Conservation (phyloP, 2,888 invertebrate genomes). For the Rhagophthalmus giganteus region DNA sequence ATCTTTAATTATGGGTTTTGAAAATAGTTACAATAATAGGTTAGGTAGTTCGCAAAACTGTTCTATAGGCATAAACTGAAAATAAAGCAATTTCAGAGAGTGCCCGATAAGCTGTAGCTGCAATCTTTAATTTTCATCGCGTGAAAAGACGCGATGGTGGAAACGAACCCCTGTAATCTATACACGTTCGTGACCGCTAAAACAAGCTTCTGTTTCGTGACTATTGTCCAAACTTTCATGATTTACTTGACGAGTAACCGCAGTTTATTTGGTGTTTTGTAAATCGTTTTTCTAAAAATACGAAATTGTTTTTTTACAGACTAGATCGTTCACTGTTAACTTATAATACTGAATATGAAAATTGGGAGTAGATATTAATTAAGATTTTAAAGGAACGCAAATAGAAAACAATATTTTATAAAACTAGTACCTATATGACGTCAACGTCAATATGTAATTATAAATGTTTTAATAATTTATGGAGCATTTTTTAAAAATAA, state of each 20-base stretch:
- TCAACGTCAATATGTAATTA: no score
- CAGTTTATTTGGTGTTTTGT: conserved; percentile 6
- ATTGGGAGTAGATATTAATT: no score
- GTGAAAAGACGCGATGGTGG: conserved; percentile 3
- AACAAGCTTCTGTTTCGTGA: conserved; percentile 8
- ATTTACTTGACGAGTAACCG: conserved; percentile 6
- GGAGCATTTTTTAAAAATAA: no score
- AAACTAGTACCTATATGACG: no score
- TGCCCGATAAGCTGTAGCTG: not conserved
- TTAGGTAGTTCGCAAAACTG: not conserved
- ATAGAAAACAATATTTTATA: no score
- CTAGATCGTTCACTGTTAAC: no score
- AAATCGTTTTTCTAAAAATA: conserved; percentile 6
- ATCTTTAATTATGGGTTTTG: not conserved
- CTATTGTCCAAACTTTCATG: conserved; percentile 10
- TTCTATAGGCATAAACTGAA: not conserved
- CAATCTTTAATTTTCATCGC: conserved; percentile 6
- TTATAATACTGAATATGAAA: no score
- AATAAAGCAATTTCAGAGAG: conserved; percentile 16
- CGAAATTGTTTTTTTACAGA: no score
- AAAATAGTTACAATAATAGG: not conserved
- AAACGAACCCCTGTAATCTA: conserved; percentile 1
- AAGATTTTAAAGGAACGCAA: no score
- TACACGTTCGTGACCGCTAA: conserved; percentile 5
- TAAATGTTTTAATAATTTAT: no score